These are phyloP conservation scores for Maylandia zebra DNA, from an alignment of 2,113 vertebrate species.

Conservation along the genomic window DNA sequence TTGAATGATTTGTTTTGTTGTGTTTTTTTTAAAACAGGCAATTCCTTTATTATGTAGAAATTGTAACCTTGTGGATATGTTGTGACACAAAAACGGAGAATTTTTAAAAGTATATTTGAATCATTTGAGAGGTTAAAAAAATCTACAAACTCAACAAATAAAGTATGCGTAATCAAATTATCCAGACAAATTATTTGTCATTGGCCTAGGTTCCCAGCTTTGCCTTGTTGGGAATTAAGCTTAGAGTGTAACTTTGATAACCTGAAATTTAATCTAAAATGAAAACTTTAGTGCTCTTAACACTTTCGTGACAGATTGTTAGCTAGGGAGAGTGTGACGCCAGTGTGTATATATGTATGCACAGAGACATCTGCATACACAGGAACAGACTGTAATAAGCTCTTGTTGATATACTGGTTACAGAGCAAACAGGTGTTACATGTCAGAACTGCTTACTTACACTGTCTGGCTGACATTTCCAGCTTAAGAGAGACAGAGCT, in stretches of 20 bases:
- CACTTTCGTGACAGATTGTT: neutral
- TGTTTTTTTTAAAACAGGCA: neutral
- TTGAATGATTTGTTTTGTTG: neutral
- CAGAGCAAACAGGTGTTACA: constrained; percentile 45
- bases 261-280: neutral
- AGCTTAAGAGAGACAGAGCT: neutral
- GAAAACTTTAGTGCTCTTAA: neutral
- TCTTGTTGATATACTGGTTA: neutral
- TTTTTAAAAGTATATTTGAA: neutral
- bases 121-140: neutral
- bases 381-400: constrained; percentile 8
- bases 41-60: neutral
- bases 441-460: constrained; percentile 51
- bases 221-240: neutral
- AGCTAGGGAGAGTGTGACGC: neutral
- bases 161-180: neutral
- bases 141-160: neutral
- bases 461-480: constrained; percentile 29
- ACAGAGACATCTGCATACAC: neutral
- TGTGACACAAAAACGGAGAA: neutral
- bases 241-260: neutral
- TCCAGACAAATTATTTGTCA: neutral
- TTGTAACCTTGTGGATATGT: neutral
- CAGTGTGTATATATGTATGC: neutral
- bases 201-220: neutral